A percentile compares a stretch with the other conserved stretches of the same genome.
Conservation (phyloP, 2,113 vertebrate genomes). For the Mastomys coucha region DNA sequence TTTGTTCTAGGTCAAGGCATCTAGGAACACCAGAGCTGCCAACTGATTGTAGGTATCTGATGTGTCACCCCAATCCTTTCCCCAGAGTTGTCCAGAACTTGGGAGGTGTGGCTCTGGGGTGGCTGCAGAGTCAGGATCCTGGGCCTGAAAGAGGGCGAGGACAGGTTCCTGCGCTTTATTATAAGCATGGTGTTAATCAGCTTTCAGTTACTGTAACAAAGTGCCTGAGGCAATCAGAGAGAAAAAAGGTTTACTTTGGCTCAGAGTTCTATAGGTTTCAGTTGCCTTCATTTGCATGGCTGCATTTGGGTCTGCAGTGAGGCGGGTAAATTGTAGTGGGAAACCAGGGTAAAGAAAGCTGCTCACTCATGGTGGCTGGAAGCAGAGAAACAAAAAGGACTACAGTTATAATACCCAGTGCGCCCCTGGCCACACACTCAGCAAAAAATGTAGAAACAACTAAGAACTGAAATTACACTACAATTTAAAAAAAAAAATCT, state of each 20-base stretch:
- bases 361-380: neutral
- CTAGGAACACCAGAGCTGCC: neutral
- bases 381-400: neutral
- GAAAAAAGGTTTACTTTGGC: neutral
- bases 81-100: neutral
- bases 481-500: neutral
- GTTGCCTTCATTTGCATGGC: neutral
- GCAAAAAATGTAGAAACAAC: neutral
- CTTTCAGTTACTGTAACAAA: neutral
- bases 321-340: neutral
- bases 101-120: neutral
- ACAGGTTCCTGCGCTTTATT: neutral
- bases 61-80: neutral
- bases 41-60: neutral
- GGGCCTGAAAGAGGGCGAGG: neutral
- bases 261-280: neutral
- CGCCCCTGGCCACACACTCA: accelerated
- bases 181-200: neutral
- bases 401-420: neutral
- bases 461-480: neutral
- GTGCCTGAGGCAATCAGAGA: neutral
- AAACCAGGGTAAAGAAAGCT: neutral
- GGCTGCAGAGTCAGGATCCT: neutral
- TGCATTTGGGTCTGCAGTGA: neutral
- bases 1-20: neutral